Base-by-base conservation (phyloP, 2,113 vertebrate species). In the Platysteira castanea region DNA sequence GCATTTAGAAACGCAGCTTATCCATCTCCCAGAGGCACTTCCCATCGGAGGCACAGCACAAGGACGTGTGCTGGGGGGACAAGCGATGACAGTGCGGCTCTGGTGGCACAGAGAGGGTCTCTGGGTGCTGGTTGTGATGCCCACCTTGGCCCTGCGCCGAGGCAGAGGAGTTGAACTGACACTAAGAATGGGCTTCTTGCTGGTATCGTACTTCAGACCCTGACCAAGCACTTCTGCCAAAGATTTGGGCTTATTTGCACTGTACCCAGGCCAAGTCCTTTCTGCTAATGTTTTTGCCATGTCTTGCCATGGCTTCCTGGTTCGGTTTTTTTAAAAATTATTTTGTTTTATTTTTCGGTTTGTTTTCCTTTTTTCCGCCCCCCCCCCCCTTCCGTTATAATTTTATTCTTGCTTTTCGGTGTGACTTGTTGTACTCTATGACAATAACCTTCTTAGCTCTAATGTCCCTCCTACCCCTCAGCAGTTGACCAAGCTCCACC, bases 401-500 rank as follows among this genome's bases (percentile, higher is more conserved):
- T 98, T 98, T 98, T 91, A 93, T 98, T 96, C 95, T 98, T 98
- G 95, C 98, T 98, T 98, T 97, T 98, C 71, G 89, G 98, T 99
- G 98, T 99, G 98, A 98, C 98, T 98, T 99, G 96, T 95, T 99
- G 97, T 99, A 98, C 97, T 99, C 98, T 98, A 98, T 98, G 98
- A 98, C 94, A 98, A 99, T 99, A 99, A 99, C 98, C 99, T 98
- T 99, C 99, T 99, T 99, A 99, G 99, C 98, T 99, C 98, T 99
- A 98, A 97, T 99, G 98, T 99, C 99, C 99, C 99, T 99, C 99
- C 99, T 98, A 98, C 98, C 99, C 99, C 98, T 98, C 99, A 99
- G 99, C 99, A 99, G 99, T 98, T 99, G 99, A 99, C 99, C 99
- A 99, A 99, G 99, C 99, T 99, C 98, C 99, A 99, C 99, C 99